Evolutionary conservation across 92 coral and sea anemone species (phyloP).

Genomic region (Parazoanthus atlanticus): DNA sequence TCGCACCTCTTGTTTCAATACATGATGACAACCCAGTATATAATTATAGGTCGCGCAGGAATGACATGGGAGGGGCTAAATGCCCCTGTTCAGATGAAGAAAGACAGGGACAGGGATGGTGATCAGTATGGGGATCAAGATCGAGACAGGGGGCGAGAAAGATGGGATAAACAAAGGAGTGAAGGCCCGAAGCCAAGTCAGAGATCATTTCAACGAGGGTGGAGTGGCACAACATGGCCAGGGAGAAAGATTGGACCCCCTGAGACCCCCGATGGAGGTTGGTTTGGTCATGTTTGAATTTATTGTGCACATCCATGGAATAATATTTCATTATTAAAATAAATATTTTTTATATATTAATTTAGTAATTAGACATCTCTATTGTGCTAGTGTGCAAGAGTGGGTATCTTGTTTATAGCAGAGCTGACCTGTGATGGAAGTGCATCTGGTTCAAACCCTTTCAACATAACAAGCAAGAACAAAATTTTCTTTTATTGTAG

Average conservation of each 20-base stretch:
- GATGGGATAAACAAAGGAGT: conserved; percentile 21
- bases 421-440: no score
- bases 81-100: conserved; percentile 66
- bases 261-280: conserved; percentile 84
- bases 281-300: not conserved
- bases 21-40: not conserved
- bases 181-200: conserved; percentile 43
- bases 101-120: not conserved
- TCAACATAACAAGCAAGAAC: no score
- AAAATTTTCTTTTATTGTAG: no score
- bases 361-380: no score
- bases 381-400: no score
- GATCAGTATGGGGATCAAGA: conserved; percentile 1
- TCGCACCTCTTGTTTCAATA: no score
- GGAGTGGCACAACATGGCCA: conserved; percentile 96
- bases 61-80: conserved; percentile 92
- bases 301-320: no score
- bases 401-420: no score
- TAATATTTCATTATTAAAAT: no score
- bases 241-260: conserved; percentile 91
- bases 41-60: conserved; percentile 69
- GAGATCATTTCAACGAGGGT: conserved; percentile 75
- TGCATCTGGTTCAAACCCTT: no score
- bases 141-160: conserved; percentile 33
- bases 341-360: no score